These are phyloP conservation scores for Pollicipes pollicipes DNA, from an alignment of 1,140 invertebrate genomes.

Conservation along the genomic window DNA sequence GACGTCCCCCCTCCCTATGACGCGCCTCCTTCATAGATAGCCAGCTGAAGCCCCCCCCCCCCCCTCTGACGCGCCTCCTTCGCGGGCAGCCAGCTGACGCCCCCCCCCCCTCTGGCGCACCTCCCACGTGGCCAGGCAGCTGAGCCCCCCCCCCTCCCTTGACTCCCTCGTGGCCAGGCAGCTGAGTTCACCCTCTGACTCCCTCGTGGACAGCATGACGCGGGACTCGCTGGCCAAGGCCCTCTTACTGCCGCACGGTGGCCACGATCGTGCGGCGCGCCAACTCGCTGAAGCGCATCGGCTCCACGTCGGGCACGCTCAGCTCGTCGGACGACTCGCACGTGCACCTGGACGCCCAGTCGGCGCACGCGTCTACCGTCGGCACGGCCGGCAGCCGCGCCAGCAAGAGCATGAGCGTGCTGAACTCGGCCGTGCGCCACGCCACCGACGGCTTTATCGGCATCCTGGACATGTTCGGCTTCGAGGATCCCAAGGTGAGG, in stretches of 20 bases:
- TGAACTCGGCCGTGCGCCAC: constrained; percentile 78
- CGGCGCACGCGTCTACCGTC: constrained; percentile 70
- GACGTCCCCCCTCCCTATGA: too few species aligned
- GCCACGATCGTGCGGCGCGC: constrained; percentile 79
- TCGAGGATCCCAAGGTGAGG: constrained; percentile 43
- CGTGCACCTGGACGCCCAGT: constrained; percentile 21
- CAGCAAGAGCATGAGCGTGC: constrained; percentile 54
- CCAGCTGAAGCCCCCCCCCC: too few species aligned
- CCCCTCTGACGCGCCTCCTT: too few species aligned
- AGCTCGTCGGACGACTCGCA: background rate
- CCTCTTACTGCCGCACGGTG: constrained; percentile 81
- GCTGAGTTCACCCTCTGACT: background rate
- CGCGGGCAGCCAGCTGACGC: too few species aligned
- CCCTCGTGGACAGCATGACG: background rate
- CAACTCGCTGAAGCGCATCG: constrained; percentile 73
- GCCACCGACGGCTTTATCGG: constrained; percentile 90
- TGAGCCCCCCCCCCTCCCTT: too few species aligned
- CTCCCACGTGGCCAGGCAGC: too few species aligned
- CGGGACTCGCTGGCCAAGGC: constrained; percentile 78
- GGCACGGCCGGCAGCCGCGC: constrained; percentile 70
- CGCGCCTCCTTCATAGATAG: too few species aligned
- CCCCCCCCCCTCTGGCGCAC: too few species aligned
- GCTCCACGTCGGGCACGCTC: constrained; percentile 37
- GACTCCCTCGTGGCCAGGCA: too few species aligned
- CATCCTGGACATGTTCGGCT: constrained; percentile 89